A percentile compares a stretch with the other conserved stretches of the same genome.
Conservation (phyloP, 2,113 vertebrate species). For the Petrocephalus zakoni region DNA sequence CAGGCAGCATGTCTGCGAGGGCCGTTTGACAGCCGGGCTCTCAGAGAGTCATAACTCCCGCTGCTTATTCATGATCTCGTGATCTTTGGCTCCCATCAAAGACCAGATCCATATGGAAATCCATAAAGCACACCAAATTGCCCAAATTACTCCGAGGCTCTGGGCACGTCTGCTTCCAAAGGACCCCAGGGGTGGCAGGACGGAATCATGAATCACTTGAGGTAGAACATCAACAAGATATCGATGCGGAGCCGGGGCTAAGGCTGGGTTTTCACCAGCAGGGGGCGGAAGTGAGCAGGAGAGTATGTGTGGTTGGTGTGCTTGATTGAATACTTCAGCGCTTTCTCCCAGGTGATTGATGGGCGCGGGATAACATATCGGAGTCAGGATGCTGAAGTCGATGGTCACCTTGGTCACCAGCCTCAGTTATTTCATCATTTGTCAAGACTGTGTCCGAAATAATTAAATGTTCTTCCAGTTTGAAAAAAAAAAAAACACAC, state of each 20-base stretch:
- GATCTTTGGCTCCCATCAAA: constrained; percentile 5
- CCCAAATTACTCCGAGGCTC: not conserved
- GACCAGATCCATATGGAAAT: not conserved
- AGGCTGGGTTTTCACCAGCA: not conserved
- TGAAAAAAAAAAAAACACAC: not conserved
- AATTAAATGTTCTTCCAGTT: not conserved
- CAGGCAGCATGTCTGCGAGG: not conserved
- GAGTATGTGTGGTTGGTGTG: not conserved
- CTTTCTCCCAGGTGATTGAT: not conserved
- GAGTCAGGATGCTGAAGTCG: not conserved
- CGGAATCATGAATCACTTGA: not conserved
- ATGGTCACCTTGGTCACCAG: constrained; percentile 6
- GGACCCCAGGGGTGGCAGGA: not conserved
- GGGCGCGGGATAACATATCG: not conserved
- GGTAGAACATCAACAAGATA: not conserved
- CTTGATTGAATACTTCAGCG: not conserved
- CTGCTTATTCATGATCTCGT: not conserved
- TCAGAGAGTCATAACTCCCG: not conserved
- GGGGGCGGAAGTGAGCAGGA: not conserved
- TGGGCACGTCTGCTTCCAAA: not conserved
- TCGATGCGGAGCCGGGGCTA: not conserved
- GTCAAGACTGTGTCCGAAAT: constrained; percentile 6
- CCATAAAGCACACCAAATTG: constrained; percentile 11
- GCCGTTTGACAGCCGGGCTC: not conserved
- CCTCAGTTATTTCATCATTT: constrained; percentile 13